Base-by-base conservation (phyloP, 2,113 vertebrate genomes). In the Tyrannus savana region DNA sequence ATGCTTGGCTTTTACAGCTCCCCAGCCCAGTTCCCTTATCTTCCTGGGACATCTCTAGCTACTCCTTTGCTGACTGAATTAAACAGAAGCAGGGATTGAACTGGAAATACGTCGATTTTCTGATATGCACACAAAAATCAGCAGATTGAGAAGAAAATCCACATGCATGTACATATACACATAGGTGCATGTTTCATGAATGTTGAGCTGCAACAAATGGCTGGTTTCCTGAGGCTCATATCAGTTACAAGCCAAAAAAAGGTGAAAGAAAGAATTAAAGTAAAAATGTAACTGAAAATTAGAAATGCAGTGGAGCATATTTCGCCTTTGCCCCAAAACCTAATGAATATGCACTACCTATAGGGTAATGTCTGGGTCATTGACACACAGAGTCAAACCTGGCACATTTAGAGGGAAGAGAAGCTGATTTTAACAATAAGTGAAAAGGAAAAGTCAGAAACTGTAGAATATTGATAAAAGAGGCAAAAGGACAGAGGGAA, bases 1-100 rank as follows among this genome's bases (percentile, higher is more conserved):
- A 93, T 92, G 93, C 91, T 77, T 81, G 79, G 73, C 41, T 94
- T 86, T 89, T 81, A 68, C 68, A 75, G 86, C 83, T 93, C 60
- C 72, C 5, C 6, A 89, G 56, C 75, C 68, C 75, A 4, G 35
- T 44, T 81, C 76, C 37, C 75, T 92, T 94, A 83, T 96, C 96
- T 92, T 89, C 58, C 73, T 25, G 68, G 87, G 67, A 27, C 56
- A 82, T 95, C 90, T 94, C 79, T 74, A 89, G 82, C 79, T 94
- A 79, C 89, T 93, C 37, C 39, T 94, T 77, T 41, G 10, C 50
- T 55, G 73, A 69, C 49, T 3, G 3, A 83, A 89, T 83, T 68
- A 76, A 94, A 80, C 67, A 86, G 83, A 64, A 94, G 85, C 58
- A 87, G 63, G 33, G 74, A 30, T 33, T 56, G 81, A 35, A n/a